Base-by-base conservation (phyloP, 2,797 vertebrate species). In the Botia almorhae region DNA sequence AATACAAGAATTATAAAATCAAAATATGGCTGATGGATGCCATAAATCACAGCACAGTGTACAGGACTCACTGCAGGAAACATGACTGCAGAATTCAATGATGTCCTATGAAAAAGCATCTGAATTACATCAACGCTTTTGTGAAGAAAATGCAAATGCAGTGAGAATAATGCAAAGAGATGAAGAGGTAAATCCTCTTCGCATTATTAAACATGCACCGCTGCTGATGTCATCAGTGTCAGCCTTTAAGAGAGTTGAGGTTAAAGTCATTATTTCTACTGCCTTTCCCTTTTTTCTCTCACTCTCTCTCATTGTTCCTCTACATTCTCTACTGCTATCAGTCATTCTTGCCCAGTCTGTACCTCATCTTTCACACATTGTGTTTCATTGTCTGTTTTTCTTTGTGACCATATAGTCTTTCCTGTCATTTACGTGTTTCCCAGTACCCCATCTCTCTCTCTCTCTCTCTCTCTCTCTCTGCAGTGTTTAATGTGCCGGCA, bases 401-500 rank as follows among this genome's bases (percentile, higher is more conserved):
- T 64, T 56, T 74, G 58, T 26, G 74, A 69, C 81, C 33, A 39
- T 39, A 39, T 65, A 65, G 63, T 63, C 74, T 58, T 33, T n/a
- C 29, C 26, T 70, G 48, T 68, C 61, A 64, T 72, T 65, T 55
- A 26, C 51, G 13, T 77, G 36, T 19, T 58, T 73, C n/a, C 48
- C 33, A 23, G 58, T 56, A 36, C 60, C 63, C 71, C 21, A 23
- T 70, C 33, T 75, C 58, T 43, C 63, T 63, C 58, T 39, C 63
- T 71, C 64, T 23, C 69, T 43, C 76, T 58, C 65, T 56, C 58
- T 43, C 60, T 79, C 81, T 72, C 79, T 79, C 78, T 63, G 36
- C 74, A 39, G 82, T 82, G 85, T 84, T 82, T 84, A 87, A 85
- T 79, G 84, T 85, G 82, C 78, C 80, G 81, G 80, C 78, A 82